A percentile compares a stretch with the other conserved stretches of the same genome.
Evolutionary conservation across 2,797 vertebrate genomes (phyloP).

Genomic region (Mergus octosetaceus): DNA sequence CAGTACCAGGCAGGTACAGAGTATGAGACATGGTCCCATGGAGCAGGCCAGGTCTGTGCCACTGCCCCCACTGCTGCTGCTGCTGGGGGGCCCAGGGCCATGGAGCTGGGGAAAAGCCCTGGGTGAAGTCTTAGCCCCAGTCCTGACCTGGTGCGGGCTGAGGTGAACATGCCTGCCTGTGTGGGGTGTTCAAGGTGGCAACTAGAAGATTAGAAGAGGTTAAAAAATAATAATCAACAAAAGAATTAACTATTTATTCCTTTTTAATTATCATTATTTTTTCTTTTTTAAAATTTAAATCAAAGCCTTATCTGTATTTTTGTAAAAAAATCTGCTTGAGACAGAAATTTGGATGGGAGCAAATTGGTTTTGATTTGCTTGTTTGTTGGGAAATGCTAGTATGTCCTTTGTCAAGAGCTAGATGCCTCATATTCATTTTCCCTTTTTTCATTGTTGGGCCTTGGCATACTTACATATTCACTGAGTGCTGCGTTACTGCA

Average conservation of each 20-base stretch:
- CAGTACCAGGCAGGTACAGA: no score
- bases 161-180: background rate
- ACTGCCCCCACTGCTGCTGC: no score
- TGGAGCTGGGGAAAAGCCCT: background rate
- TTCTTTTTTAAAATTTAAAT: background rate
- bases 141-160: background rate
- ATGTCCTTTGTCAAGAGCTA: background rate
- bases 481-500: rapidly evolving
- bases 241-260: background rate
- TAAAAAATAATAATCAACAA: background rate
- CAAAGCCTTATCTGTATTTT: background rate
- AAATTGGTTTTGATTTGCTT: background rate
- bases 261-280: no score
- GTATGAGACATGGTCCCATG: no score
- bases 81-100: no score
- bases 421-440: rapidly evolving
- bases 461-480: rapidly evolving
- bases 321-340: background rate
- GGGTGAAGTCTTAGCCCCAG: background rate
- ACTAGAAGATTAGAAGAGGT: background rate
- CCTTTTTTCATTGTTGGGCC: background rate
- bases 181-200: background rate
- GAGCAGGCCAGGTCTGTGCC: no score
- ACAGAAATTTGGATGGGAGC: background rate
- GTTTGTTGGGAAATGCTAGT: background rate